Conservation (phyloP, 1,140 invertebrate genomes). For the Atta colombica region DNA sequence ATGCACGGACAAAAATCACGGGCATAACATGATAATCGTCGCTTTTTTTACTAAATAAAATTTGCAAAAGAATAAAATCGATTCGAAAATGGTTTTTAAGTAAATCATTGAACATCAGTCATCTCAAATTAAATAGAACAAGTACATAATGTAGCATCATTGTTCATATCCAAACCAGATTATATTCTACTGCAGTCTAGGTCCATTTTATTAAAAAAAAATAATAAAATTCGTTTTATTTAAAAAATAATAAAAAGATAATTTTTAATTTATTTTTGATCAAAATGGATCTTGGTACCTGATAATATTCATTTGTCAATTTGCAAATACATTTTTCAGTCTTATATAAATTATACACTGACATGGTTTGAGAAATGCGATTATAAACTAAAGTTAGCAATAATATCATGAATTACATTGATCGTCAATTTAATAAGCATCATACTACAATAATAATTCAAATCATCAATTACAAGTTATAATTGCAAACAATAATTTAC, state of each 20-base stretch:
- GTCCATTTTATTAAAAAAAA: not conserved
- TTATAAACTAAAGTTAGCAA: too few species aligned
- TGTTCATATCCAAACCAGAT: not conserved
- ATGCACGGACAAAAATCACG: not conserved
- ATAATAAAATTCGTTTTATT: too few species aligned
- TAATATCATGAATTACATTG: too few species aligned
- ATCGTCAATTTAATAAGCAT: too few species aligned
- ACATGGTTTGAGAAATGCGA: too few species aligned
- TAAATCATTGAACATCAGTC: not conserved
- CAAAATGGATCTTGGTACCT: too few species aligned
- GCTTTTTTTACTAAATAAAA: not conserved
- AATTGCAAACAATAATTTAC: not conserved
- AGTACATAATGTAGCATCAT: not conserved
- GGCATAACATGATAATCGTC: not conserved
- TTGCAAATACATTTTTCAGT: too few species aligned
- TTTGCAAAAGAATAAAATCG: not conserved
- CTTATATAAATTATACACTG: too few species aligned
- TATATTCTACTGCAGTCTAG: not conserved
- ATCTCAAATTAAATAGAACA: not conserved
- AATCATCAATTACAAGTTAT: not conserved
- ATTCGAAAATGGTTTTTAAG: not conserved
- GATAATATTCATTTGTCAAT: too few species aligned
- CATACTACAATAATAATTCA: not conserved
- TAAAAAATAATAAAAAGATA: too few species aligned
- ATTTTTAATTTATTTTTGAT: too few species aligned